Evolutionary conservation across 2,113 vertebrate genomes (phyloP).

Genomic region (Parus major): DNA sequence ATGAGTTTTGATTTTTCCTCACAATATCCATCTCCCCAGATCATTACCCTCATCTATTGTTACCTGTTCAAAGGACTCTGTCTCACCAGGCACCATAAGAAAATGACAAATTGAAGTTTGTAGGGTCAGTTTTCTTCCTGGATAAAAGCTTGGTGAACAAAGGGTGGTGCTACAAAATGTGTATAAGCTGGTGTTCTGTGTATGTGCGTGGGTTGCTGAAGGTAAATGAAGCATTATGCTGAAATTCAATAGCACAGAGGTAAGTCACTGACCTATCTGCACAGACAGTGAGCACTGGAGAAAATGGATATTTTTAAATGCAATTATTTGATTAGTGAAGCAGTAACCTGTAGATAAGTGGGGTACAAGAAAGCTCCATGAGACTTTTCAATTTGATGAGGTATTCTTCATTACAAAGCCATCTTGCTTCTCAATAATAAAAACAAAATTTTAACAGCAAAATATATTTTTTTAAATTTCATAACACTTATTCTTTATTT

Average conservation of each 20-base stretch:
- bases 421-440: neutral
- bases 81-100: neutral
- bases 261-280: constrained; percentile 7
- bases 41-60: neutral
- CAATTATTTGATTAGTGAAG: constrained; percentile 30
- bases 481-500: neutral
- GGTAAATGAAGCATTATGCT: constrained; percentile 50
- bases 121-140: neutral
- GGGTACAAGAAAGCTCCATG: neutral
- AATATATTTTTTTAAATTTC: neutral
- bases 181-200: neutral
- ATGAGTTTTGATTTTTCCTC: neutral
- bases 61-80: neutral
- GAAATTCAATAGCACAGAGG: constrained; percentile 46
- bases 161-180: neutral
- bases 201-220: neutral
- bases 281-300: neutral
- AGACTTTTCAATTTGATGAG: neutral
- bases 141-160: constrained; percentile 45
- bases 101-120: neutral
- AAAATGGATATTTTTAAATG: constrained; percentile 25
- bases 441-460: neutral
- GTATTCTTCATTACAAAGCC: neutral
- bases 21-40: neutral
- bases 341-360: neutral